Conservation (phyloP, 2,113 vertebrate species). For the Corydoras sp. region DNA sequence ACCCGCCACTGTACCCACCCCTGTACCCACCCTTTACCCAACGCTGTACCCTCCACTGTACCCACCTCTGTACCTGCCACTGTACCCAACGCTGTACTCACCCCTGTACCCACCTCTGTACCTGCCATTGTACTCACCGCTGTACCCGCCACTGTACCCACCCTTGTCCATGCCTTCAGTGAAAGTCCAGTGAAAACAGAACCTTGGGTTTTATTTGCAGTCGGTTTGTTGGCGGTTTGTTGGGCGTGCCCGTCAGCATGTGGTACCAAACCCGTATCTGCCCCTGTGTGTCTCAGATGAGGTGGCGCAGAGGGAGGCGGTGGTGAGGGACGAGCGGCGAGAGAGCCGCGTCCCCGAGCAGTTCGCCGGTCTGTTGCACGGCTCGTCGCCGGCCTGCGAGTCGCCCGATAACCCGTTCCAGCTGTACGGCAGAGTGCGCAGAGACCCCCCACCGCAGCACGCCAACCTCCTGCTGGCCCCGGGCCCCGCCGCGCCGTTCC, state of each 20-base stretch:
- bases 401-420: conserved; percentile 87
- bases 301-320: conserved; percentile 49
- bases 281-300: conserved; percentile 50
- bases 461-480: conserved; percentile 61
- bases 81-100: too few species aligned
- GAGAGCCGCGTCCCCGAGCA: conserved; percentile 80
- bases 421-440: conserved; percentile 74
- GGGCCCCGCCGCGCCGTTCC: conserved; percentile 40
- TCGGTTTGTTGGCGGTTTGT: too few species aligned
- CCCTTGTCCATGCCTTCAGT: too few species aligned
- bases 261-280: conserved; percentile 1
- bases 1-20: too few species aligned
- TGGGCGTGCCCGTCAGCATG: not conserved
- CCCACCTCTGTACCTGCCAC: too few species aligned
- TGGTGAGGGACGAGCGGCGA: conserved; percentile 66
- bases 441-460: conserved; percentile 50
- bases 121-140: too few species aligned
- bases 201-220: too few species aligned
- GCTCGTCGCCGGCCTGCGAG: conserved; percentile 89
- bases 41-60: too few species aligned
- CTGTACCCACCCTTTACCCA: too few species aligned
- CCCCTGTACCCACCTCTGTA: too few species aligned
- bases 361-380: conserved; percentile 92
- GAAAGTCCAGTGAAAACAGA: too few species aligned
- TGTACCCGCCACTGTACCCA: too few species aligned